A percentile compares a stretch with the other conserved stretches of the same genome.
phyloP scores from a whole-genome alignment of 2,888 invertebrate species.

The Leptinotarsa juncta region DNA sequence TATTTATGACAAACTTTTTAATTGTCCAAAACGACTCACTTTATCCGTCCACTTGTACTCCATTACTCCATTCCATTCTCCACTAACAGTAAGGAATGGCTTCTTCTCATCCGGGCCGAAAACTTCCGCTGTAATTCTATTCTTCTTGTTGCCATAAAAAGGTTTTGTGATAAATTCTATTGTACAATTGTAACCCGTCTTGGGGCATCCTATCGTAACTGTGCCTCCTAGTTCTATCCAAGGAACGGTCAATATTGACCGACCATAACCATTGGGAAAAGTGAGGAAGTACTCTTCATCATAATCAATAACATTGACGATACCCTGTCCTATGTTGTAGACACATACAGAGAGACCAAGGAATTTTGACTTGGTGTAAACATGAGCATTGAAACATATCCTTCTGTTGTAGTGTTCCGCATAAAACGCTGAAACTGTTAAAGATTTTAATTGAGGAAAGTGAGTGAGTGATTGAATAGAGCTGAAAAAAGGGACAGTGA shows the following conservation, averaged over 20 bases:
- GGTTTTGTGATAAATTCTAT: constrained; percentile 98
- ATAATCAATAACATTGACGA: constrained; percentile 88
- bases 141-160: constrained; percentile 96
- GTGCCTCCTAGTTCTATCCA: constrained; percentile 99
- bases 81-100: constrained; percentile 87
- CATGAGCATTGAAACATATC: constrained; percentile 93
- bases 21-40: constrained; percentile 59
- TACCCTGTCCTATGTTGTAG: constrained; percentile 95
- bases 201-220: constrained; percentile 88
- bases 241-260: constrained; percentile 96
- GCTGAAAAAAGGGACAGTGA: no score
- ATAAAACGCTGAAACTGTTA: constrained; percentile 96
- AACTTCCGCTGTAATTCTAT: constrained; percentile 87
- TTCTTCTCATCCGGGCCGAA: constrained; percentile 86
- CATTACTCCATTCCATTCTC: constrained; percentile 98
- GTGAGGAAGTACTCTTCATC: constrained; percentile 96
- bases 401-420: constrained; percentile 93
- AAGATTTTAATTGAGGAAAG: constrained; percentile 12
- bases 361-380: constrained; percentile 99
- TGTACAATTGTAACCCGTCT: constrained; percentile 90
- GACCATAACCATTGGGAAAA: constrained; percentile 98
- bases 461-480: no score
- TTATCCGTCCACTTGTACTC: constrained; percentile 89
- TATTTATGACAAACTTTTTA: no score
- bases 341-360: constrained; percentile 97